A percentile compares a stretch with the other conserved stretches of the same genome.
Conservation (phyloP, 2,113 vertebrate genomes). For the Nothoprocta pentlandii region DNA sequence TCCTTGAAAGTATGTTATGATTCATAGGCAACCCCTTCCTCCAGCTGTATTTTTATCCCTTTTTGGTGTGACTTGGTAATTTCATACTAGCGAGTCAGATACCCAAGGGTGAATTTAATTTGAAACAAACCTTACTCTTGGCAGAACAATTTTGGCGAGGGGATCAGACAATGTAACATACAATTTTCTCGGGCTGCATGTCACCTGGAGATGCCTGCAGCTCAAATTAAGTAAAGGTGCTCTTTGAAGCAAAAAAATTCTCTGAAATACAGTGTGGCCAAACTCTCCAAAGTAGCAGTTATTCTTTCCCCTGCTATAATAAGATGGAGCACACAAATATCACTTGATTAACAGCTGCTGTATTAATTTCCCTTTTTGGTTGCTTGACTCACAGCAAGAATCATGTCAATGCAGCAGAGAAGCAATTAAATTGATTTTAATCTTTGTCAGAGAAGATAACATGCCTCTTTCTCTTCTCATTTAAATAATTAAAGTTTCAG, state of each 20-base stretch:
- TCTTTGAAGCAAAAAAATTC: slow-evolving; percentile 11
- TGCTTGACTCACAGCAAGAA: slow-evolving; percentile 88
- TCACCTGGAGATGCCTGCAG: slow-evolving; percentile 31
- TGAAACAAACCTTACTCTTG: slow-evolving; percentile 67
- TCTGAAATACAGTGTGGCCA: slow-evolving; percentile 25
- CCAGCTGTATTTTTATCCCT: slow-evolving; percentile 12
- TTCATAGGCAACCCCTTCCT: slow-evolving; percentile 34
- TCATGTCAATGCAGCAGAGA: slow-evolving; percentile 85
- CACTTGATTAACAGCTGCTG: slow-evolving; percentile 86
- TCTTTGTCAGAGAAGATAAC: slow-evolving; percentile 89
- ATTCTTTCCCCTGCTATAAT: slow-evolving; percentile 75
- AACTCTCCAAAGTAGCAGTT: slow-evolving; percentile 53
- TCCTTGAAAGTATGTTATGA: slow-evolving; percentile 59
- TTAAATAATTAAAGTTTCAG: slow-evolving; percentile 91
- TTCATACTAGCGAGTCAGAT: slow-evolving; percentile 51
- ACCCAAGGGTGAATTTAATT: slow-evolving; percentile 74
- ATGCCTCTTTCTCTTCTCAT: slow-evolving; percentile 85
- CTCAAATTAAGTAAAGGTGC: slow-evolving; percentile 48
- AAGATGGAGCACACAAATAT: slow-evolving; percentile 77
- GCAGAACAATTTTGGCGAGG: slow-evolving; percentile 53
- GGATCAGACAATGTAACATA: slow-evolving; percentile 46
- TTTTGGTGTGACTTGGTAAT: slow-evolving; percentile 61
- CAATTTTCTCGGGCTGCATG: slow-evolving; percentile 43
- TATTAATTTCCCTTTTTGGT: slow-evolving; percentile 88
- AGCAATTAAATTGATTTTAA: slow-evolving; percentile 91